Conservation (phyloP, 2,797 vertebrate genomes). For the Leptatherina wallacei region DNA sequence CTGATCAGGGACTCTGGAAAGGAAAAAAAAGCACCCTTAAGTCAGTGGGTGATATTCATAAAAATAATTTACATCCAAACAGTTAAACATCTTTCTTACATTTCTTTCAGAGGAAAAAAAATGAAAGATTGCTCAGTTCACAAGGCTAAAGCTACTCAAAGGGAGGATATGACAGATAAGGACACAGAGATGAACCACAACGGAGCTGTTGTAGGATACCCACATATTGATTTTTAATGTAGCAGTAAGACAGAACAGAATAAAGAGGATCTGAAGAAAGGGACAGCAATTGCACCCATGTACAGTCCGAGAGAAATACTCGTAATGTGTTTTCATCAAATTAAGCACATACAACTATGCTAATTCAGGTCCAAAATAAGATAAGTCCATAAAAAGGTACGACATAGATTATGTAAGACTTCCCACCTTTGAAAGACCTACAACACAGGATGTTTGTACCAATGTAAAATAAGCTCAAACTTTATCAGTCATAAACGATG, state of each 20-base stretch:
- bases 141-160: not conserved
- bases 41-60: not conserved
- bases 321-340: not conserved
- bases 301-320: too few species aligned
- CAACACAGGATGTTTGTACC: not conserved
- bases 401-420: too few species aligned
- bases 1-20: conserved; percentile 61
- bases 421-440: not conserved
- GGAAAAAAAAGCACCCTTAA: not conserved
- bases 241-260: not conserved
- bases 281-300: too few species aligned
- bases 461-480: not conserved
- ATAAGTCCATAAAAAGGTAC: not conserved
- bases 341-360: not conserved
- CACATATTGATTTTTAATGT: not conserved
- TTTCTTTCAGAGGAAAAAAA: not conserved
- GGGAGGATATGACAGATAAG: not conserved
- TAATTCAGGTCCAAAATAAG: not conserved
- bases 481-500: too few species aligned
- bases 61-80: not conserved
- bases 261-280: too few species aligned
- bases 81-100: not conserved
- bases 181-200: not conserved
- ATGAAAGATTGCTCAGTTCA: not conserved
- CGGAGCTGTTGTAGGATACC: not conserved